Evolutionary conservation across 2,888 invertebrate genomes (phyloP).

Genomic region (Agrilus biguttatus): DNA sequence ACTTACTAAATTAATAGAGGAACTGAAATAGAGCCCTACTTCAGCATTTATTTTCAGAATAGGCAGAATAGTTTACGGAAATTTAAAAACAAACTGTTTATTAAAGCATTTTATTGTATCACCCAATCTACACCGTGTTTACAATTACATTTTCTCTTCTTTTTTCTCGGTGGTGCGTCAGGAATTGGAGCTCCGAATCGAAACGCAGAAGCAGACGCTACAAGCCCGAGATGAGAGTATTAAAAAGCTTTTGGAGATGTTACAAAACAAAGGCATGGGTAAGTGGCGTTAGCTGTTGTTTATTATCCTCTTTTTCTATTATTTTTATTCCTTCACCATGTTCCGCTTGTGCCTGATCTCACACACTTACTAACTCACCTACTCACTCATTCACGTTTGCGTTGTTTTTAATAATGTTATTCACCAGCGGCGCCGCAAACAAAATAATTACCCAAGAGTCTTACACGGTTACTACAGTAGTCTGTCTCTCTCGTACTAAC

Average conservation of each 20-base stretch:
- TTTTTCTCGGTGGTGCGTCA: slow-evolving; percentile 23
- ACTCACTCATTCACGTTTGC: background rate
- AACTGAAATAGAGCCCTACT: too few relatives aligned
- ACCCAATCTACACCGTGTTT: too few relatives aligned
- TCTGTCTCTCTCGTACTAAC: slow-evolving; percentile 4
- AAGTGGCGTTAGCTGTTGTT: slow-evolving; percentile 31
- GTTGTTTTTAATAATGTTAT: background rate
- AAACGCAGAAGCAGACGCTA: slow-evolving; percentile 95
- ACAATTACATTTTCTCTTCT: too few relatives aligned
- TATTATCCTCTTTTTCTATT: slow-evolving; percentile 4
- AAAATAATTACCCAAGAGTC: slow-evolving; percentile 15
- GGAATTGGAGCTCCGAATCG: slow-evolving; percentile 92
- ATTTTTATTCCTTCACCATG: slow-evolving; percentile 6
- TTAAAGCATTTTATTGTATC: too few relatives aligned
- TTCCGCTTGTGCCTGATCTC: slow-evolving; percentile 8
- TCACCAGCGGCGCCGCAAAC: slow-evolving; percentile 12
- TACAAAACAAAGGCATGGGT: slow-evolving; percentile 95
- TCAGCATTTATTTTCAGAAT: too few relatives aligned
- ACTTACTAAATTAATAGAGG: too few relatives aligned
- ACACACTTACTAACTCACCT: slow-evolving; percentile 3
- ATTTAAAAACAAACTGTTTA: too few relatives aligned
- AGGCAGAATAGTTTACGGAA: too few relatives aligned
- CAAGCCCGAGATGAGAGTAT: slow-evolving; percentile 95
- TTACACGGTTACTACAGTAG: slow-evolving; percentile 23
- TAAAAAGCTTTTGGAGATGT: slow-evolving; percentile 95